Evolutionary conservation across 1,140 invertebrate genomes (phyloP).

Genomic region (Lasioglossum baleicum): DNA sequence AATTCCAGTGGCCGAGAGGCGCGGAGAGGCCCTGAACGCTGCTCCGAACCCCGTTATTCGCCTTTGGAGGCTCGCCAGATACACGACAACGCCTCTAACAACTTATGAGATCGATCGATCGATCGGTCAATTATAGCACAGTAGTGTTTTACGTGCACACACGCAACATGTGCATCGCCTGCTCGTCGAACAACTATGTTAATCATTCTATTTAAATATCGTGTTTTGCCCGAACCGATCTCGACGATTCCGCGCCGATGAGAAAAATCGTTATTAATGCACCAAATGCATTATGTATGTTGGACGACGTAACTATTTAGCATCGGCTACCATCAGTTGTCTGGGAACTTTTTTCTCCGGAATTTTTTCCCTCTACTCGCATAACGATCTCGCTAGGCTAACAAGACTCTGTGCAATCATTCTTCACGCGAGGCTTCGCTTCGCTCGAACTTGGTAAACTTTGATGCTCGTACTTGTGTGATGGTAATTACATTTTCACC

Average conservation of each 20-base stretch:
- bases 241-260: background rate
- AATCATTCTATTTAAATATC: slow-evolving; percentile 48
- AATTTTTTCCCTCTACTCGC: background rate
- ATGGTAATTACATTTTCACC: no score
- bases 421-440: background rate
- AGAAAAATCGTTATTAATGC: slow-evolving; percentile 29
- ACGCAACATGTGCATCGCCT: background rate
- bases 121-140: background rate
- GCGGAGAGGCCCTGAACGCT: slow-evolving; percentile 57
- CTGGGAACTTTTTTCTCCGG: background rate
- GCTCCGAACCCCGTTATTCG: slow-evolving; percentile 65
- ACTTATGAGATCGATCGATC: background rate
- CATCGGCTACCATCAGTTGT: background rate
- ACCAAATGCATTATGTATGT: slow-evolving; percentile 37
- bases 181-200: slow-evolving; percentile 28
- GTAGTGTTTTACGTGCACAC: background rate
- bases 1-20: slow-evolving; percentile 39
- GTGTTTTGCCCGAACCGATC: slow-evolving; percentile 9
- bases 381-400: background rate
- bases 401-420: background rate
- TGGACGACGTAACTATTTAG: slow-evolving; percentile 8
- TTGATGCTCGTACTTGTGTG: no score
- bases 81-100: slow-evolving; percentile 36
- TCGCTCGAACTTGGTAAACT: background rate
- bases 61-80: slow-evolving; percentile 70